Evolutionary conservation across 1,140 invertebrate species (phyloP), one percentile per base, ranked within the genome.

Genomic region (Tetragnatha versicolor): DNA sequence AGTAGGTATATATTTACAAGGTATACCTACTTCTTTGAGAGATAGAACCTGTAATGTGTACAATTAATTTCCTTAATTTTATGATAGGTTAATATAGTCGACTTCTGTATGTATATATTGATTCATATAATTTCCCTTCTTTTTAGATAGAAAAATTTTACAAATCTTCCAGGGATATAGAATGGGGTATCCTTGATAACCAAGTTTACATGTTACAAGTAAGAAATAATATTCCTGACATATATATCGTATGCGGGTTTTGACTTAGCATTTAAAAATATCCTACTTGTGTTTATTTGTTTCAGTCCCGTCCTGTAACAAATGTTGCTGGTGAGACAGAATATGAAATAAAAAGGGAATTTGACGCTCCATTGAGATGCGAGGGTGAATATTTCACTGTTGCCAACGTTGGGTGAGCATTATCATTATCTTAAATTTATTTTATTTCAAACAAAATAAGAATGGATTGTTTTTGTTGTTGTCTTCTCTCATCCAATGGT

Each of bases 231-330:
- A 1, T 51, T 51, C n/a, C n/a, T n/a, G n/a, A n/a, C n/a, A n/a
- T n/a, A n/a, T n/a, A n/a, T n/a, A n/a, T n/a, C n/a, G n/a, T n/a
- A n/a, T n/a, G n/a, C n/a, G n/a, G n/a, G n/a, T n/a, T n/a, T n/a
- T n/a, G n/a, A n/a, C n/a, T n/a, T n/a, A n/a, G n/a, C 14, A 7
- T 10, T 12, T 14, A 49, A 17, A 20, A 10, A 12, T 1, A 47
- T 42, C 25, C 37, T 0, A 0, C 20, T 12, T 31, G 10, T 49
- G 4, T 29, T 9, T 25, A 27, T 37, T 22, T 7, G 25, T 63
- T 51, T 3, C 81, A 82, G 72, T 80, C 78, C 3, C 78, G 81
- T 17, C 81, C 81, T 7, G 72, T 82, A 6, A 82, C 81, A 10
- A 70, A 22, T n/a, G 65, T 35, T 10, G 55, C 33, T 49, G 9